Conservation (phyloP, 2,888 invertebrate genomes). For the Drosophila cyrtoloma region DNA sequence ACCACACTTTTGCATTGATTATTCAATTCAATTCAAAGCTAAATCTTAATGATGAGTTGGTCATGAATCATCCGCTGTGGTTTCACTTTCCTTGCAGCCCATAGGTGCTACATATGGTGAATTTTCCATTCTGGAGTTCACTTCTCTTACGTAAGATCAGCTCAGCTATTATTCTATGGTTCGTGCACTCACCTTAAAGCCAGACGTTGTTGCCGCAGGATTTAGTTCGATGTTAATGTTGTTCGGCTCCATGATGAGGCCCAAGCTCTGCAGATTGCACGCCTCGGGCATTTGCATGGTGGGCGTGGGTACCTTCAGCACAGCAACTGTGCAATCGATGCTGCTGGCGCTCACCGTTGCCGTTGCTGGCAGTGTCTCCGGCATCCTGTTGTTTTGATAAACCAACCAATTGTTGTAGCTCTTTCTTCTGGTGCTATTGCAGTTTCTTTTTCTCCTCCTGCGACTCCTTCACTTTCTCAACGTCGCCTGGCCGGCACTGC, state of each 20-base stretch:
- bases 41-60: not conserved
- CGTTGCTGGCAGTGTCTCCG: slow-evolving; percentile 75
- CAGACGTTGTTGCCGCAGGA: slow-evolving; percentile 62
- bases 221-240: slow-evolving; percentile 72
- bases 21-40: not conserved
- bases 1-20: not conserved
- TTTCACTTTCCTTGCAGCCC: not conserved
- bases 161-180: not conserved
- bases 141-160: too few relatives aligned
- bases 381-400: slow-evolving; percentile 53
- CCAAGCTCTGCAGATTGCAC: slow-evolving; percentile 71
- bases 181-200: slow-evolving; percentile 66
- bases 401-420: slow-evolving; percentile 4
- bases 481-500: slow-evolving; percentile 32
- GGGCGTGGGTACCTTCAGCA: slow-evolving; percentile 74
- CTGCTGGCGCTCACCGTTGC: slow-evolving; percentile 75
- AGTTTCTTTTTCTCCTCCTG: not conserved
- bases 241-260: slow-evolving; percentile 75
- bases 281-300: slow-evolving; percentile 70
- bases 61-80: not conserved
- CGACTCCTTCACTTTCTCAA: slow-evolving; percentile 3
- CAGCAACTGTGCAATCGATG: slow-evolving; percentile 75
- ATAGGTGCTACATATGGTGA: not conserved
- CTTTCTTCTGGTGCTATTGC: not conserved
- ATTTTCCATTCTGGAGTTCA: not conserved